Conservation (phyloP, 2,888 invertebrate genomes). For the Campoletis raptor region DNA sequence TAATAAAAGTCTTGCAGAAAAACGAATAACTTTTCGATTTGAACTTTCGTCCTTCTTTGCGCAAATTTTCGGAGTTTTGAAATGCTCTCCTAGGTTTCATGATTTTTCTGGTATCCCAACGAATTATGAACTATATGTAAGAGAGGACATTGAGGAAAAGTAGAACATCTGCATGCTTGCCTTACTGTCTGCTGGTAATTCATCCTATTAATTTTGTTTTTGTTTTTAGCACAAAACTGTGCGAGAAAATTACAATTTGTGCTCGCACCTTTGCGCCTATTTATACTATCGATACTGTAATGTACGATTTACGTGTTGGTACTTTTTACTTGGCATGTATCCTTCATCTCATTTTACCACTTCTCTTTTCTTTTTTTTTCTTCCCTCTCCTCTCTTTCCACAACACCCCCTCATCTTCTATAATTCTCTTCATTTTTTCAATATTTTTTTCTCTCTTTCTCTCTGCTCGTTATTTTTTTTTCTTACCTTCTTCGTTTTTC, state of each 20-base stretch:
- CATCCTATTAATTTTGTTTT: background rate
- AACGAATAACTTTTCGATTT: conserved; percentile 38
- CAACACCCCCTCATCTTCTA: background rate
- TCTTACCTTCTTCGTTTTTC: background rate
- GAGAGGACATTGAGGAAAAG: background rate
- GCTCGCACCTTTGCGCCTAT: conserved; percentile 64
- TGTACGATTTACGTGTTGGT: conserved; percentile 28
- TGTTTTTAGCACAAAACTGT: background rate
- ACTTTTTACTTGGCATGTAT: background rate
- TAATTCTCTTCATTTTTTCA: background rate
- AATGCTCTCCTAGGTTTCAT: conserved; percentile 25
- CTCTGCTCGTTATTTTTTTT: conserved; percentile 32
- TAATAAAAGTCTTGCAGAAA: conserved; percentile 63
- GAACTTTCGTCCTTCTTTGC: conserved; percentile 16
- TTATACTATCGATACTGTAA: conserved; percentile 47
- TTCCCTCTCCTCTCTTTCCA: background rate
- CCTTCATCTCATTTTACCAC: background rate
- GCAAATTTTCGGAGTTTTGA: background rate
- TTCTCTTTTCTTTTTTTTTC: conserved; percentile 14
- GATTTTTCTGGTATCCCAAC: conserved; percentile 29
- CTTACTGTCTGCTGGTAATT: background rate
- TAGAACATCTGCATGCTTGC: background rate
- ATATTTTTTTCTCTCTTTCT: background rate
- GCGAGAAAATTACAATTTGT: conserved; percentile 62
- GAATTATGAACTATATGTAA: background rate